Evolutionary conservation across 2,888 invertebrate genomes (phyloP).

Genomic region (Meganola albula): DNA sequence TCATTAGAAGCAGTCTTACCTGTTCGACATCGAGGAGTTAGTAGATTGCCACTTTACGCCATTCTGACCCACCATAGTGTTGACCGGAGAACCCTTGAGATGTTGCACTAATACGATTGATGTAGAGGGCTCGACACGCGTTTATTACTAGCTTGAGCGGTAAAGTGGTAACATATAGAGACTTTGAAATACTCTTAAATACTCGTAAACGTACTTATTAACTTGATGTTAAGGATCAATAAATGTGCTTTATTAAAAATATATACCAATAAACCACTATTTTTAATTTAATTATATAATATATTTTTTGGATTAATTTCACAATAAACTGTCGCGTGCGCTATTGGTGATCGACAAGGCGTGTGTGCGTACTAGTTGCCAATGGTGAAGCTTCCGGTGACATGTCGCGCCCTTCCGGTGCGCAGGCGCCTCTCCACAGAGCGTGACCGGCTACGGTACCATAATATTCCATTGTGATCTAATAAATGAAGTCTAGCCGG

Average conservation of each 20-base stretch:
- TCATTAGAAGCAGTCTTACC: conserved; percentile 49
- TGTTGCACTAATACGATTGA: conserved; percentile 43
- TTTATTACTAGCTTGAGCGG: too few relatives aligned
- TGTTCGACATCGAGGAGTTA: conserved; percentile 26
- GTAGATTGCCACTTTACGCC: conserved; percentile 53
- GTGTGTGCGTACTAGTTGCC: conserved; percentile 58
- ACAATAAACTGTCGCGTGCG: conserved; percentile 48
- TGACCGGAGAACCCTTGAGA: conserved; percentile 36
- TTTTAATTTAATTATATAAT: too few relatives aligned
- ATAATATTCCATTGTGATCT: conserved; percentile 59
- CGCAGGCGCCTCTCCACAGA: conserved; percentile 52
- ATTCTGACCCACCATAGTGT: conserved; percentile 25
- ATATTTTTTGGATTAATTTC: too few relatives aligned
- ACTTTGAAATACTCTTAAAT: too few relatives aligned
- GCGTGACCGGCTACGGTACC: conserved; percentile 52
- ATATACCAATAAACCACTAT: too few relatives aligned
- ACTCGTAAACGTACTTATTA: too few relatives aligned
- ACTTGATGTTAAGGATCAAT: too few relatives aligned
- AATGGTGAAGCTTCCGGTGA: conserved; percentile 61
- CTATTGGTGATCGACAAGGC: conserved; percentile 46
- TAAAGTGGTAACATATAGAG: too few relatives aligned
- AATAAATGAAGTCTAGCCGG: conserved; percentile 49
- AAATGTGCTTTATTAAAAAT: too few relatives aligned
- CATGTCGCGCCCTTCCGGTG: conserved; percentile 74
- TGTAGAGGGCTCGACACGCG: too few relatives aligned